These are phyloP conservation scores for Onychostoma macrolepis DNA, from an alignment of 2,113 vertebrate species.

Conservation along the genomic window DNA sequence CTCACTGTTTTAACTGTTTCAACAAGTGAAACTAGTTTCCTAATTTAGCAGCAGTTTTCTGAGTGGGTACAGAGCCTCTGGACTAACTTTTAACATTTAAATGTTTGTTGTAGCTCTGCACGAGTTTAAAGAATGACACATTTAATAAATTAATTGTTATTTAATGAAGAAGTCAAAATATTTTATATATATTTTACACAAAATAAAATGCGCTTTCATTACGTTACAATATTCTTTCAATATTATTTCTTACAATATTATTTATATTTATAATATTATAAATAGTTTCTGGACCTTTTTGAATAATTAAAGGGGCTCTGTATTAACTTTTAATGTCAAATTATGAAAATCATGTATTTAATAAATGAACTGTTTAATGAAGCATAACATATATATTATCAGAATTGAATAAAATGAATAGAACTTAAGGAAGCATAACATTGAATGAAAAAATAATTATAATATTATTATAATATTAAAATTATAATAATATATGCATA, in stretches of 20 bases:
- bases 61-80: background rate
- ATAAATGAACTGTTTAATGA: too few species aligned
- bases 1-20: background rate
- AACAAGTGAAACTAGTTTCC: constrained; percentile 26
- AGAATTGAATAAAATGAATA: too few species aligned
- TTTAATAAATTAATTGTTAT: background rate
- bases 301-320: too few species aligned
- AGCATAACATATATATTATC: too few species aligned
- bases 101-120: background rate
- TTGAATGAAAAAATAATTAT: background rate
- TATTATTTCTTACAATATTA: too few species aligned
- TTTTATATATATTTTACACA: background rate
- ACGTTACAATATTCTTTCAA: too few species aligned
- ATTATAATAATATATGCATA: background rate
- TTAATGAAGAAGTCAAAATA: background rate
- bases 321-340: too few species aligned
- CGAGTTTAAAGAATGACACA: background rate
- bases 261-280: too few species aligned
- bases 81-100: background rate
- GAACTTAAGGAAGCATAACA: background rate
- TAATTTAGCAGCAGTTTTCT: background rate
- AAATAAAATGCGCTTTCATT: background rate
- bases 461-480: too few species aligned
- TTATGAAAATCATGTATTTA: too few species aligned
- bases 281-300: too few species aligned